Conservation (phyloP, 2,888 invertebrate genomes). For the Rhagium mordax region DNA sequence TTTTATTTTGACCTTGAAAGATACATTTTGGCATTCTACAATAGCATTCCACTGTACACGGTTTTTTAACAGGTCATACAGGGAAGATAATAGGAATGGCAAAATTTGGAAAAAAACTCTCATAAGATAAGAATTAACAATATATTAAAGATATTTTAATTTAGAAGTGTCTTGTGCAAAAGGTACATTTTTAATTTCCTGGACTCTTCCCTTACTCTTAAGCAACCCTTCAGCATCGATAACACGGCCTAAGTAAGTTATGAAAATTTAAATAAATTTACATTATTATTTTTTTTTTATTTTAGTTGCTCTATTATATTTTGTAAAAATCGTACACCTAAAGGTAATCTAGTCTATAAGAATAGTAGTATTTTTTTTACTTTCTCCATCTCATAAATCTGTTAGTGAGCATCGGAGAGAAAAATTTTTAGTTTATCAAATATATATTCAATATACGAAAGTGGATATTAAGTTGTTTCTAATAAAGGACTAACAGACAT, state of each 20-base stretch:
- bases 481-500: constrained; percentile 44
- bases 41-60: not conserved
- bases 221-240: constrained; percentile 27
- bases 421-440: constrained; percentile 13
- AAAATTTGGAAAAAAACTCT: too few relatives aligned
- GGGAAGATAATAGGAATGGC: not conserved
- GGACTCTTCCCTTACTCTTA: not conserved
- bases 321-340: constrained; percentile 27
- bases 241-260: constrained; percentile 26
- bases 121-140: too few relatives aligned
- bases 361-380: not conserved
- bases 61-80: not conserved
- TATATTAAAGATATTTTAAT: too few relatives aligned
- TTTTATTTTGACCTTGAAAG: not conserved
- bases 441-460: constrained; percentile 27
- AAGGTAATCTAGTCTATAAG: constrained; percentile 12
- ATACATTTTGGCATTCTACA: not conserved
- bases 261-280: not conserved
- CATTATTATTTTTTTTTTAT: constrained; percentile 16
- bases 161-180: not conserved
- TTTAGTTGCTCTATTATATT: constrained; percentile 23
- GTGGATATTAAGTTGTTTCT: constrained; percentile 1
- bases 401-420: constrained; percentile 21
- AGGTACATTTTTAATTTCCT: not conserved
- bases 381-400: constrained; percentile 17